Percentiles rank a stretch among this genome's conserved stretches.
These are phyloP conservation scores for Eupristina koningsbergeri DNA, from an alignment of 1,140 invertebrate species.

Conservation along the genomic window DNA sequence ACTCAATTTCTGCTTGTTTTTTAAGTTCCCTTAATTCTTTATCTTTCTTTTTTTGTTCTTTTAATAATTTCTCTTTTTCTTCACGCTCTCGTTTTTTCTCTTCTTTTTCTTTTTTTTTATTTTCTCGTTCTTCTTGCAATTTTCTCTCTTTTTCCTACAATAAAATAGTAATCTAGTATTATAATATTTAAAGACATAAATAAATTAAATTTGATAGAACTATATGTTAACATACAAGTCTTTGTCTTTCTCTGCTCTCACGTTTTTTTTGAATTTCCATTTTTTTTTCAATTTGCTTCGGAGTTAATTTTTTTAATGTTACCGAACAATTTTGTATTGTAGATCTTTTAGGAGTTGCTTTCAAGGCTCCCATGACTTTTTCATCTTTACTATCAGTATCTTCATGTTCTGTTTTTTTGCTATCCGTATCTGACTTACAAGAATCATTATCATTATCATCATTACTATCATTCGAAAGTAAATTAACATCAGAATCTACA, in stretches of 20 bases:
- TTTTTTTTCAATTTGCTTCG: conserved; percentile 67
- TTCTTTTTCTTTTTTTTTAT: conserved; percentile 73
- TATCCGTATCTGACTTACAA: conserved; percentile 56
- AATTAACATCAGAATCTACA: conserved; percentile 46
- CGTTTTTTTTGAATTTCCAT: conserved; percentile 72
- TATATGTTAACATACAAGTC: conserved; percentile 67
- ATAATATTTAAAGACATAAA: conserved; percentile 32
- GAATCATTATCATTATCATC: conserved; percentile 48
- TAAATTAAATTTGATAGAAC: neutral
- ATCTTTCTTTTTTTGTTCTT: conserved; percentile 69
- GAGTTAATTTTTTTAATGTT: conserved; percentile 61
- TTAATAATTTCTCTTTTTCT: conserved; percentile 70
- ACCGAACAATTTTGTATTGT: conserved; percentile 41
- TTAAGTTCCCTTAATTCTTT: conserved; percentile 72
- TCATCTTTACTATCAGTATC: conserved; percentile 43
- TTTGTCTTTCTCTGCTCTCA: conserved; percentile 75
- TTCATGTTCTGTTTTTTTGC: conserved; percentile 64
- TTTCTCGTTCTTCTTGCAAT: conserved; percentile 64
- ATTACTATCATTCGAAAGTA: conserved; percentile 47
- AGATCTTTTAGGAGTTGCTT: conserved; percentile 51
- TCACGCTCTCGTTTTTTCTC: conserved; percentile 69
- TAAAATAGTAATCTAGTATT: conserved; percentile 15
- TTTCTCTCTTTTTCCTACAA: conserved; percentile 75
- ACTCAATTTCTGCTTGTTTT: conserved; percentile 70
- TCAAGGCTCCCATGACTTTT: conserved; percentile 37